These are phyloP conservation scores for Trididemnum clinides DNA, from an alignment of 23 tunicate genomes.

Conservation along the genomic window DNA sequence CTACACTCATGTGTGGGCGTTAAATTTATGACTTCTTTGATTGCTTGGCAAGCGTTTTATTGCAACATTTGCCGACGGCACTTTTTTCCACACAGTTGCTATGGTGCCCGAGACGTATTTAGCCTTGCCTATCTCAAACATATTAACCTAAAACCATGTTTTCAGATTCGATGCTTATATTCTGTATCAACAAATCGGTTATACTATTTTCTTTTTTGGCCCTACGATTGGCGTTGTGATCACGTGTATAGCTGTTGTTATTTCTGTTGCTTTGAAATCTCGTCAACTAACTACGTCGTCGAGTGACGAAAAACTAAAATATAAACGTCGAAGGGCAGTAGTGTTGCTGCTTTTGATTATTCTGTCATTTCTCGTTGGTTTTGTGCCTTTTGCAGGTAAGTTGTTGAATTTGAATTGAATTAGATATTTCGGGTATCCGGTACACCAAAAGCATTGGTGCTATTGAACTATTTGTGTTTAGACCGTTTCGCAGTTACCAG, in stretches of 20 bases:
- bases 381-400: constrained; percentile 57
- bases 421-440: too few relatives aligned
- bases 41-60: too few relatives aligned
- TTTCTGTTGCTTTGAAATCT: constrained; percentile 12
- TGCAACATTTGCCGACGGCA: too few relatives aligned
- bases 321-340: constrained; percentile 34
- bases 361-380: constrained; percentile 52
- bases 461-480: too few relatives aligned
- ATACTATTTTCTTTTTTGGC: constrained; percentile 54
- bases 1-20: too few relatives aligned
- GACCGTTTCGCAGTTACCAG: too few relatives aligned
- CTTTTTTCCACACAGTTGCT: too few relatives aligned
- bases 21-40: too few relatives aligned
- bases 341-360: constrained; percentile 37
- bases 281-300: background rate
- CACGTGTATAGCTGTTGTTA: constrained; percentile 30
- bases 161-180: constrained; percentile 37
- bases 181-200: constrained; percentile 29
- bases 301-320: background rate
- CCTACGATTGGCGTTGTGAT: constrained; percentile 54
- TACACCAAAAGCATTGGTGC: too few relatives aligned
- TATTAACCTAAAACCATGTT: too few relatives aligned
- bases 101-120: background rate
- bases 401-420: too few relatives aligned
- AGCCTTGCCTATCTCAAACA: too few relatives aligned